Evolutionary conservation across 2,888 invertebrate species (phyloP), one percentile per base, ranked within the genome.

Genomic region (Panopea generosa): DNA sequence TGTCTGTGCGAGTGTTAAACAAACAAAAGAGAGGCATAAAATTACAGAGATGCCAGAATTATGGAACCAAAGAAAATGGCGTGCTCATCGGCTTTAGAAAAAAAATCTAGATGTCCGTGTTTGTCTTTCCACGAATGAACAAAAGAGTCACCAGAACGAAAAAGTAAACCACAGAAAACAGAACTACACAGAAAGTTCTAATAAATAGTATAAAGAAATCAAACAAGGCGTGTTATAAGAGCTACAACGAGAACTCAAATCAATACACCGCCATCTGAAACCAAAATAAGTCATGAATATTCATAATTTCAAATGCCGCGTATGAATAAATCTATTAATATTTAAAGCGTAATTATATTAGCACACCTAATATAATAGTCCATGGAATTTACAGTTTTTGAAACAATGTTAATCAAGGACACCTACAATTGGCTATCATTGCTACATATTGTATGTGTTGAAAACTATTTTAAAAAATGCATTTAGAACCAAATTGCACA

Each of bases 41-140:
- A 18, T 45, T 16, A 45, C 16, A 45, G 20, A 45, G 45, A 45
- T 45, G 16, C 16, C 45, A 45, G 53, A 47, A 53, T n/a, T n/a
- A n/a, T 71, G 71, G 68, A 77, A 77, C 71, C 62, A 49, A 75
- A 77, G 68, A 72, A 72, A 72, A 77, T 77, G 77, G 77, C 77
- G 77, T 77, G 72, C 60, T 63, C 57, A 50, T 71, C 57, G 38
- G 50, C 49, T 63, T n/a, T n/a, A n/a, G 6, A 33, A 38, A 33
- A 20, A 40, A 38, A 20, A n/a, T 40, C 24, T 20, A 40, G 43
- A 40, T 20, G 18, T 43, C 38, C 20, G 38, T 7, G 3, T 4
- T 20, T 20, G 2, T 40, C 2, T 2, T 2, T 2, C 9, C 14
- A 14, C 22, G 18, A 20, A 33, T 38, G 20, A 57, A 29, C 40